Percentiles rank a stretch among this genome's conserved stretches.
Conservation (phyloP, 2,113 vertebrate species). For the Struthidea cinerea region DNA sequence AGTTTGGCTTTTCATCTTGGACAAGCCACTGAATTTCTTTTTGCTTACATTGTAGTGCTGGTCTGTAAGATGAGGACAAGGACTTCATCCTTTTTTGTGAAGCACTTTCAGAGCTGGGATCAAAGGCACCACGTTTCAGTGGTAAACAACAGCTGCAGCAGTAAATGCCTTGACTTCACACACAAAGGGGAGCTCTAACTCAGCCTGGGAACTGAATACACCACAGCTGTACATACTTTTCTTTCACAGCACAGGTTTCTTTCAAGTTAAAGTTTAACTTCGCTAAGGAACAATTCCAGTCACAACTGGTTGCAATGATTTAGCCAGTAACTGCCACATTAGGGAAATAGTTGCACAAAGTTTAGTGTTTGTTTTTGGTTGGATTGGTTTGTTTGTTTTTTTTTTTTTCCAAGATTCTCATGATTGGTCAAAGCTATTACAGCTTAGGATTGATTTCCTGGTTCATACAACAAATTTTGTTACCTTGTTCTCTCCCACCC, state of each 20-base stretch:
- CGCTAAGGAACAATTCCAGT: not conserved
- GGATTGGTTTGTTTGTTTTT: not conserved
- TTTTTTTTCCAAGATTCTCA: not conserved
- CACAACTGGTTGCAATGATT: not conserved
- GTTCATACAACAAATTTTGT: not conserved
- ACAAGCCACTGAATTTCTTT: not conserved
- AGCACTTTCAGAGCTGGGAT: not conserved
- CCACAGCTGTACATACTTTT: slow-evolving; percentile 3
- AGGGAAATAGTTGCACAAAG: not conserved
- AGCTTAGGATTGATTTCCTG: not conserved
- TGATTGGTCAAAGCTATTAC: not conserved
- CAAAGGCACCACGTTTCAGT: not conserved
- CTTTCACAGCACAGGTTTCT: slow-evolving; percentile 17
- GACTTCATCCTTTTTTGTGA: not conserved
- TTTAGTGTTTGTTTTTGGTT: not conserved
- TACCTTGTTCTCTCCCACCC: not conserved
- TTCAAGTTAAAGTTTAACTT: slow-evolving; percentile 40
- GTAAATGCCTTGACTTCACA: not conserved
- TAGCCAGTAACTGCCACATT: not conserved
- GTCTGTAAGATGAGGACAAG: not conserved
- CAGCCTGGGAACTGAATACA: not conserved
- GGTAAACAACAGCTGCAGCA: not conserved
- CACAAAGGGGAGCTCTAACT: not conserved
- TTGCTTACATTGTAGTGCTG: not conserved
- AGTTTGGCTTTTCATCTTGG: not conserved